Evolutionary conservation across 2,797 vertebrate species (phyloP).

Genomic region (Leucoraja ocellata): DNA sequence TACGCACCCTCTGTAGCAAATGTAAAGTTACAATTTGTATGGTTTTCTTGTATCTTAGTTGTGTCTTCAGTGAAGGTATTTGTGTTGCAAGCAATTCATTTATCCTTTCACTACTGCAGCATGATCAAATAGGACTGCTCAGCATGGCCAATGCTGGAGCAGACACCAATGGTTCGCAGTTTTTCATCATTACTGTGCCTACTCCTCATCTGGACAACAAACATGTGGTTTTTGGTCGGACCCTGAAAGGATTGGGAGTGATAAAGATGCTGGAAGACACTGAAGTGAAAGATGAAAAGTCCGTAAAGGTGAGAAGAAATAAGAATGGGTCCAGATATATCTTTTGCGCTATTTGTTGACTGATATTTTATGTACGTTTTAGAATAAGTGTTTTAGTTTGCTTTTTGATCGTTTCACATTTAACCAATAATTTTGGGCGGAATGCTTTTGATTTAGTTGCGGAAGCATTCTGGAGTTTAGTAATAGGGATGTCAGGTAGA

Average conservation of each 20-base stretch:
- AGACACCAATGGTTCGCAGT: slow-evolving; percentile 90
- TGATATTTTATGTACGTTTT: background rate
- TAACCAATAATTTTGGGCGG: background rate
- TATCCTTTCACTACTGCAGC: slow-evolving; percentile 56
- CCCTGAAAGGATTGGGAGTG: slow-evolving; percentile 82
- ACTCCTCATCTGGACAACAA: slow-evolving; percentile 86
- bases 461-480: background rate
- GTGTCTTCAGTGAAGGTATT: background rate
- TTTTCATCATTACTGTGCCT: slow-evolving; percentile 88
- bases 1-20: background rate
- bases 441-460: background rate
- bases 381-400: background rate
- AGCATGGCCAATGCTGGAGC: slow-evolving; percentile 94
- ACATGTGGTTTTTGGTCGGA: slow-evolving; percentile 89
- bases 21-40: background rate
- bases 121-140: slow-evolving; percentile 76
- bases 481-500: background rate
- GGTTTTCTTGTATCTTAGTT: background rate
- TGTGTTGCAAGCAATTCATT: background rate
- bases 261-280: slow-evolving; percentile 75
- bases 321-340: slow-evolving; percentile 40
- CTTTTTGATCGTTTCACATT: background rate
- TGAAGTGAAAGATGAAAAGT: slow-evolving; percentile 75
- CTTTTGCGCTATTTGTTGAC: background rate
- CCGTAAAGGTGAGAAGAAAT: slow-evolving; percentile 70